A percentile compares a stretch with the other conserved stretches of the same genome.
phyloP scores from a whole-genome alignment of 2,888 invertebrate species.

The Odontocolon sp. region DNA sequence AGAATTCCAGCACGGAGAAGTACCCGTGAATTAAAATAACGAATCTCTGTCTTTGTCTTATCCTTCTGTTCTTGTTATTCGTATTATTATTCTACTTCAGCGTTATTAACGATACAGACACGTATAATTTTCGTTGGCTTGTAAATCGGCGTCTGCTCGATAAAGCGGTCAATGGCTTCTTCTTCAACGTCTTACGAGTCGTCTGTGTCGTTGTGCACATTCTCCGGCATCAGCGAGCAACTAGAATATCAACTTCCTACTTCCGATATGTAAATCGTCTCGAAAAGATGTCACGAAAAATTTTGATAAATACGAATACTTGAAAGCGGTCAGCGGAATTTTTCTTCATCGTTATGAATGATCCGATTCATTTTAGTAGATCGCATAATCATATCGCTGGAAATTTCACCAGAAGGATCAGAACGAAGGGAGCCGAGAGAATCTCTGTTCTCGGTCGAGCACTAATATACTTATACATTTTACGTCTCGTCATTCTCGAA shows the following conservation, averaged over 20 bases:
- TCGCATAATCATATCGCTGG: neutral
- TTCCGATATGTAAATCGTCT: conserved; percentile 3
- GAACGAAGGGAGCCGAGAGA: conserved; percentile 6
- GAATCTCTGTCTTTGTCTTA: neutral
- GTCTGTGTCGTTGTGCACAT: neutral
- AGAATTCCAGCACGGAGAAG: conserved; percentile 16
- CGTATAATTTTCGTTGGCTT: conserved; percentile 4
- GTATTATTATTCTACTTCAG: neutral
- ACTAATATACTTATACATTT: conserved; percentile 51
- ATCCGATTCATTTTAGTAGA: neutral
- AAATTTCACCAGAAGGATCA: neutral
- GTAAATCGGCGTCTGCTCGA: neutral
- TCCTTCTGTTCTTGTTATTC: neutral
- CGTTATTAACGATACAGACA: neutral
- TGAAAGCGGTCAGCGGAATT: neutral
- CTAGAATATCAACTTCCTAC: conserved; percentile 6
- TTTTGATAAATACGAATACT: neutral
- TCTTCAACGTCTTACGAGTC: neutral
- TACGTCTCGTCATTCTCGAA: conserved; percentile 56
- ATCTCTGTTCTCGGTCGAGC: conserved; percentile 12
- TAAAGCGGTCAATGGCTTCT: neutral
- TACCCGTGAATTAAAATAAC: conserved; percentile 42
- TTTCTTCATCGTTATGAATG: neutral
- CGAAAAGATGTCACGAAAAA: neutral
- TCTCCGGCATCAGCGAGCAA: neutral